Conservation (phyloP, 2,888 invertebrate species). For the Thera britannica region DNA sequence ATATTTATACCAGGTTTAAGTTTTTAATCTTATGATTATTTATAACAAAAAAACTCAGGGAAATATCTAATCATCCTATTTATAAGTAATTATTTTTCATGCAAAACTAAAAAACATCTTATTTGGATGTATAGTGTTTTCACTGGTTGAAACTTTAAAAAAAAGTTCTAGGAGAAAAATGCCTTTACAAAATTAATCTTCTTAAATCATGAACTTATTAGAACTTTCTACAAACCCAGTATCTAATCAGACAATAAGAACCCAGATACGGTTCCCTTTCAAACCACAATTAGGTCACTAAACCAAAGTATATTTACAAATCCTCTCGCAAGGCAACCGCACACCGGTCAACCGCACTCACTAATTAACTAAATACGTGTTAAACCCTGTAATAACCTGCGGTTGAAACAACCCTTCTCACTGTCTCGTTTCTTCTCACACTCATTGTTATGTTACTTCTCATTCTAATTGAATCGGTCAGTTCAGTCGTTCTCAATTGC, state of each 20-base stretch:
- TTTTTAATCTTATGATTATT: too few species aligned
- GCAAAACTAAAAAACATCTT: too few species aligned
- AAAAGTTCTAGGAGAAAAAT: too few species aligned
- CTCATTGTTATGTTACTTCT: constrained; percentile 43
- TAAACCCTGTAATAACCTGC: constrained; percentile 82
- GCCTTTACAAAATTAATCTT: too few species aligned
- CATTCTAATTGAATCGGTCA: constrained; percentile 46
- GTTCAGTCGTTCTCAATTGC: constrained; percentile 10
- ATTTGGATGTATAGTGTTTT: too few species aligned
- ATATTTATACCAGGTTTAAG: too few species aligned
- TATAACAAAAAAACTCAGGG: too few species aligned
- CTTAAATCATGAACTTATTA: too few species aligned
- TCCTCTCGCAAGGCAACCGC: constrained; percentile 66
- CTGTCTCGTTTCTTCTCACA: constrained; percentile 61
- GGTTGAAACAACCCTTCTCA: constrained; percentile 70
- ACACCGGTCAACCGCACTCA: constrained; percentile 79
- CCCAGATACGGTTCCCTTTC: constrained; percentile 41
- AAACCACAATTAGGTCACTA: constrained; percentile 72
- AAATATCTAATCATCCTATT: too few species aligned
- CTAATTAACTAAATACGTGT: constrained; percentile 83
- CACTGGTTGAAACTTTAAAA: too few species aligned
- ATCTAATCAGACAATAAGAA: constrained; percentile 26
- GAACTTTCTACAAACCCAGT: neutral
- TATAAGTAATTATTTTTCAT: too few species aligned
- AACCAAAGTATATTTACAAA: constrained; percentile 77